Base-by-base conservation (phyloP, 2,797 vertebrate genomes). In the Leptodactylus fallax region DNA sequence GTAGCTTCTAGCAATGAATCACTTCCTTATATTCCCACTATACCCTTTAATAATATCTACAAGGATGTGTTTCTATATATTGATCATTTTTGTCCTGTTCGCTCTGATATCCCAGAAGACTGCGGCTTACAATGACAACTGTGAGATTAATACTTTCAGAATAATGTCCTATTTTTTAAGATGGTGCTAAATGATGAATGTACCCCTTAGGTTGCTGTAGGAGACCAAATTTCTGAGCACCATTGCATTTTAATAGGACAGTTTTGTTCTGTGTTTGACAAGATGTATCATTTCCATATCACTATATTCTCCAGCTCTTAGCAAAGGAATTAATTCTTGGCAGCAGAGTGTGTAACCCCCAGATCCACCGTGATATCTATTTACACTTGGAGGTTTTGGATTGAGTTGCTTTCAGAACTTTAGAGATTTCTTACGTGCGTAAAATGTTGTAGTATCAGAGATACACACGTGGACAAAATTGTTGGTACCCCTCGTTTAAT, bases 221-320 rank as follows among this genome's bases (percentile, higher is more conserved):
- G 85, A 53, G 25, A 80, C 49, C 77, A 69, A 49, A 72, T 23
- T 56, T 45, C 56, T 69, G 63, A 71, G 77, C 51, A n/a, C 76
- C 63, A 55, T 47, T 69, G 61, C 60, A 86, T 79, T 69, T 79
- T 79, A 86, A 51, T 86, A 71, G 49, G 23, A 55, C 17, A 21
- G 69, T 49, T 53, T 27, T n/a, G 63, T 51, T 80, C 65, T 25
- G 65, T 58, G 23, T 45, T 53, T 86, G 78, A 71, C 61, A 71
- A 79, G 25, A 69, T 79, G 49, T 86, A 79, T 56, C 51, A 79
- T 86, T 53, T 69, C 17, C 56, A 61, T 80, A 80, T 61, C 25
- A 10, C 25, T 36, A 45, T 80, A 61, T 79, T 58, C 53, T 56
- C 13, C n/a, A 8, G 55, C 14, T 79, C 23, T 56, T 19, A 79